Evolutionary conservation across 2,113 vertebrate species (phyloP).

Genomic region (Terrapene triunguis): DNA sequence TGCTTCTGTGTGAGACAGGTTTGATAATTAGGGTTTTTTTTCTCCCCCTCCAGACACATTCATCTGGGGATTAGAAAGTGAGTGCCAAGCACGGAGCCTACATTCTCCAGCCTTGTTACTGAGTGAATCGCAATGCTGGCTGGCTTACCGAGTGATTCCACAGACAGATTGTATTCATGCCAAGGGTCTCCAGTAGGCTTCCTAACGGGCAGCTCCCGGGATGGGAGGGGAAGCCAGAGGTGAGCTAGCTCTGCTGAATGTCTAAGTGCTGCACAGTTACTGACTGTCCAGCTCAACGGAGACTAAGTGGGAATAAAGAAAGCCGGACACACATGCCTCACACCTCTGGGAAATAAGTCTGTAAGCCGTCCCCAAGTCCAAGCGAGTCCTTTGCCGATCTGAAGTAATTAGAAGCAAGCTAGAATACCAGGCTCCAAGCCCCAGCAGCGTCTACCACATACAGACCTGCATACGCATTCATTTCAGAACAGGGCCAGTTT

Average conservation of each 20-base stretch:
- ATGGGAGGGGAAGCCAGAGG: not conserved
- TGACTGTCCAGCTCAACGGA: not conserved
- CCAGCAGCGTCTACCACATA: not conserved
- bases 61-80: not conserved
- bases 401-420: not conserved
- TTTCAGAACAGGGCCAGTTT: not conserved
- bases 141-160: not conserved
- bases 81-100: not conserved
- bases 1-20: not conserved
- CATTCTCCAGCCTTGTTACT: not conserved
- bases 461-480: not conserved
- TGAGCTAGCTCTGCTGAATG: not conserved
- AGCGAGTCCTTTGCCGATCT: not conserved
- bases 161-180: not conserved
- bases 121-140: not conserved
- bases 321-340: not conserved
- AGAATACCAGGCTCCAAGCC: not conserved
- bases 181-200: not conserved
- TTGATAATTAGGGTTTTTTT: fast-evolving
- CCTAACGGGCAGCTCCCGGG: not conserved
- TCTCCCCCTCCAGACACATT: not conserved
- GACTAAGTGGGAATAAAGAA: not conserved
- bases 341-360: not conserved
- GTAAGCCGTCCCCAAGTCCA: not conserved
- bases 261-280: not conserved